Evolutionary conservation across 2,113 vertebrate species (phyloP), one percentile per base, ranked within the genome.

Genomic region (Setophaga petechia): DNA sequence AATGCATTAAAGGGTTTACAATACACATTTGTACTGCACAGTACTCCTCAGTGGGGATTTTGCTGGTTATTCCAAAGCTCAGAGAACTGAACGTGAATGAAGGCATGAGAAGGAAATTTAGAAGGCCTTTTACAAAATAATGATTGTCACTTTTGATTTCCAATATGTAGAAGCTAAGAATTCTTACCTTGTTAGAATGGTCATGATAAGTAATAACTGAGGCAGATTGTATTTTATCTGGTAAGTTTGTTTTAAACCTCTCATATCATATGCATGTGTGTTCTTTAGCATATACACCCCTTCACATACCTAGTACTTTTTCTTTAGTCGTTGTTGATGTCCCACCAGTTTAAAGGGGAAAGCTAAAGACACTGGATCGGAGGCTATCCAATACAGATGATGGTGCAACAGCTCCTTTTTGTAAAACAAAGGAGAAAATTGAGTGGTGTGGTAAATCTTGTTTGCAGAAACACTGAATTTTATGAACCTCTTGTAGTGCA

Each of bases 201-300:
- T 51, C 12, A 33, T 39, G 15, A 30, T 44, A 65, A 87, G 15
- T 44, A 66, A 51, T 18, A 68, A 59, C 33, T 2, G 5, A n/a
- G 8, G 31, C 22, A 58, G 7, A n/a, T 19, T 76, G 5, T 79
- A 19, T 14, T 91, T 58, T 28, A 6, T 37, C 33, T 16, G 7
- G 3, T 31, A 59, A 57, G 28, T 81, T 87, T 81, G 28, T 49
- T 15, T 80, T 58, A 31, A 84, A 49, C 6, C 4, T 57, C 11
- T 65, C 9, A 1, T 35, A 22, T 24, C 31, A 46, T 37, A 65
- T 1, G 2, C 7, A 8, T 7, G 2, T 20, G 17, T 3, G 1
- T 58, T 62, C n/a, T 73, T 57, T 37, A 49, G 51, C 6, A 16
- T 14, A 35, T 15, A 15, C 11, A 58, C 16, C 7, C 15, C 61